Conservation (phyloP, 1,140 invertebrate species). For the Psilanteris sp. region DNA sequence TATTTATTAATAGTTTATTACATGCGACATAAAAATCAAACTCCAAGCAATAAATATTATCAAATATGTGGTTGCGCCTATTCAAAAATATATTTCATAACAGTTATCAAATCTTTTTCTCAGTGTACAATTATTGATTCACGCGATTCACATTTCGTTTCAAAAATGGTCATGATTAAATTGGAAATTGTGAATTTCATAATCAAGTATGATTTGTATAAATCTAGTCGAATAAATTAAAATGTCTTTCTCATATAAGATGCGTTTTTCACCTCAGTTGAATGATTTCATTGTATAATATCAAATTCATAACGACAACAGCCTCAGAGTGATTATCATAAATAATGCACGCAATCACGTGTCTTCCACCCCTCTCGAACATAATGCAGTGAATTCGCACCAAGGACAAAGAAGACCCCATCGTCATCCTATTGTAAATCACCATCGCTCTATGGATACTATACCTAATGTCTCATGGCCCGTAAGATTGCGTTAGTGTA, state of each 20-base stretch:
- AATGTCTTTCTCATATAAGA: constrained; percentile 4
- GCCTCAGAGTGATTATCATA: constrained; percentile 66
- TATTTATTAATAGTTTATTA: no score
- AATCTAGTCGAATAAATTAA: constrained; percentile 39
- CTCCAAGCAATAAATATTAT: no score
- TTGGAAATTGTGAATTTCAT: no score
- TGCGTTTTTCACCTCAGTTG: constrained; percentile 34
- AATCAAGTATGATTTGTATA: no score
- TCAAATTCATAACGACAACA: constrained; percentile 62
- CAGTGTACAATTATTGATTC: no score
- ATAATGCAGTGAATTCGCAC: constrained; percentile 68
- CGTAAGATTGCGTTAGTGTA: constrained; percentile 56
- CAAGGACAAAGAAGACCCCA: constrained; percentile 73
- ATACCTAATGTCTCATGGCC: constrained; percentile 58
- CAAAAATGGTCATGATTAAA: no score
- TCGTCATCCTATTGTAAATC: constrained; percentile 68
- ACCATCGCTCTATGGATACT: constrained; percentile 57
- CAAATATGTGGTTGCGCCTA: no score
- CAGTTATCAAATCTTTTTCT: no score
- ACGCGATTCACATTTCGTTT: no score
- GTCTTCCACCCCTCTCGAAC: constrained; percentile 50
- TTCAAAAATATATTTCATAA: no score
- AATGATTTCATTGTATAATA: constrained; percentile 62
- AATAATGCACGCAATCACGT: constrained; percentile 74
- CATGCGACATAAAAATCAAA: no score